Percentiles rank a stretch among this genome's conserved stretches.
These are phyloP conservation scores for Hucho hucho DNA, from an alignment of 2,113 vertebrate species.

Conservation along the genomic window DNA sequence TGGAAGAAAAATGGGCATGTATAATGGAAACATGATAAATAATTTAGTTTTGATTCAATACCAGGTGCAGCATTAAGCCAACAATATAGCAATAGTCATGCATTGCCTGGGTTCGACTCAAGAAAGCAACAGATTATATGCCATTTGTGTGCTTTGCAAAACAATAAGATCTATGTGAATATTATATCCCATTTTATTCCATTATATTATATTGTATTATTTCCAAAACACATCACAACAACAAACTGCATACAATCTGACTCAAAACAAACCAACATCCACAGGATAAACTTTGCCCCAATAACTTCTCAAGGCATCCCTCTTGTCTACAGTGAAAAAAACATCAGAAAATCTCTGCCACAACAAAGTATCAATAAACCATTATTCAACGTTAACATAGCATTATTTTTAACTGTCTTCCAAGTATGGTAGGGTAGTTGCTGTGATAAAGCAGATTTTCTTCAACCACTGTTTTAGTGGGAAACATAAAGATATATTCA, in stretches of 20 bases:
- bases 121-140: no score
- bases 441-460: neutral
- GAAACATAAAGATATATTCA: neutral
- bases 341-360: neutral
- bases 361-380: neutral
- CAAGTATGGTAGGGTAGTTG: neutral
- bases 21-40: neutral
- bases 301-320: conserved; percentile 5
- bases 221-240: no score
- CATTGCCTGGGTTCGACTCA: no score
- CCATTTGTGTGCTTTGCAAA: no score
- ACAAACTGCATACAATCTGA: no score
- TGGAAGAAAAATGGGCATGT: no score
- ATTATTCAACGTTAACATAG: neutral
- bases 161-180: no score
- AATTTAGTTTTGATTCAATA: no score
- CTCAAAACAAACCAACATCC: neutral
- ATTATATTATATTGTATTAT: no score
- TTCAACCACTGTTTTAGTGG: neutral
- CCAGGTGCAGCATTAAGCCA: no score
- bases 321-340: conserved; percentile 3
- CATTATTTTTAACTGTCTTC: neutral
- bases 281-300: conserved; percentile 3
- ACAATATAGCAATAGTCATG: no score
- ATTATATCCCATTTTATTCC: no score